Conservation (phyloP, 2,888 invertebrate species). For the Seira sanloemensis region DNA sequence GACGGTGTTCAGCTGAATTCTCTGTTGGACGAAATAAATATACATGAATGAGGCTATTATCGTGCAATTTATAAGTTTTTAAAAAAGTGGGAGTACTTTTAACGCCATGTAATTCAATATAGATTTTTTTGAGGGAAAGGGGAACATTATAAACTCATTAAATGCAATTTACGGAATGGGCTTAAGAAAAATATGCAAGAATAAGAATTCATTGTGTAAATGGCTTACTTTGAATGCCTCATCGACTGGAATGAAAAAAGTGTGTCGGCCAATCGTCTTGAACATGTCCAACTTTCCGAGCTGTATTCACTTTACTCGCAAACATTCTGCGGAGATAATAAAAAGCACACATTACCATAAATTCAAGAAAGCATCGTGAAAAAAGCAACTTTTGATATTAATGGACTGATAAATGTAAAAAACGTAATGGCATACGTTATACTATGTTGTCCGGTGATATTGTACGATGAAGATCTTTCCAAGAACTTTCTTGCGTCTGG, state of each 20-base stretch:
- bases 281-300: conserved; percentile 85
- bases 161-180: not conserved
- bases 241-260: conserved; percentile 94
- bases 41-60: not conserved
- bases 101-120: conserved; percentile 13
- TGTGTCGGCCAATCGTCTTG: conserved; percentile 86
- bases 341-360: not conserved
- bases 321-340: conserved; percentile 66
- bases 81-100: no score
- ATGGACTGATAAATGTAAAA: not conserved
- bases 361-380: no score
- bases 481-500: conserved; percentile 85
- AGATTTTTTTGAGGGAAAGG: not conserved
- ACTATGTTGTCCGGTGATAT: conserved; percentile 64
- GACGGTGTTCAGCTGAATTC: conserved; percentile 84
- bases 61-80: conserved; percentile 1
- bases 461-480: conserved; percentile 66
- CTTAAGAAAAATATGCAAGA: not conserved
- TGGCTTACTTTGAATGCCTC: conserved; percentile 88
- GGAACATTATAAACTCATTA: no score
- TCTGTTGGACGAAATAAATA: conserved; percentile 70
- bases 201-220: not conserved
- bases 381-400: not conserved
- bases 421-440: conserved; percentile 62
- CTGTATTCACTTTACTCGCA: conserved; percentile 84